These are phyloP conservation scores for Passer domesticus DNA, from an alignment of 2,113 vertebrate species.

Conservation along the genomic window DNA sequence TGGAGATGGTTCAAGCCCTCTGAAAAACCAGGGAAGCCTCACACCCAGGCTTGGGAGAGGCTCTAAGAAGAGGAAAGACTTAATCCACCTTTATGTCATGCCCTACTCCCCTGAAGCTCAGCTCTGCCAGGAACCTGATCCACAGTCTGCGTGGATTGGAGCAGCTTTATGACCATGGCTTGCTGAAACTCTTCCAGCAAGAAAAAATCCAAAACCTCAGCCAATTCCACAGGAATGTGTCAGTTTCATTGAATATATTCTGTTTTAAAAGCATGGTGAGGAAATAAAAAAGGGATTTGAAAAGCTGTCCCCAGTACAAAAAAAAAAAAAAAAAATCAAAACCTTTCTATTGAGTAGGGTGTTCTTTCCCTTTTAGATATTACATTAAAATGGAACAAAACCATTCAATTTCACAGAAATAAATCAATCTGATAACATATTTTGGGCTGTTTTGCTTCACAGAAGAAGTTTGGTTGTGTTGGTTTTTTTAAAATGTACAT, in stretches of 20 bases:
- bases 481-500: background rate
- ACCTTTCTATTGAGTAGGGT: background rate
- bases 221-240: background rate
- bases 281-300: background rate
- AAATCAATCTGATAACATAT: background rate
- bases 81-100: background rate
- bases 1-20: background rate
- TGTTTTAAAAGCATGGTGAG: background rate
- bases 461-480: background rate
- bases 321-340: background rate
- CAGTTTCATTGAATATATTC: background rate
- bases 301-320: background rate
- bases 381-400: background rate
- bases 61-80: background rate
- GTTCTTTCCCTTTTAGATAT: background rate
- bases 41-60: accelerated
- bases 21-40: background rate
- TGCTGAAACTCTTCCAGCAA: background rate
- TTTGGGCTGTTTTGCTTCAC: background rate
- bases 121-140: background rate
- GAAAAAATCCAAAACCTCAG: background rate
- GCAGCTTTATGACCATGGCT: background rate
- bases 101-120: background rate
- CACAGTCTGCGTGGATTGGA: background rate
- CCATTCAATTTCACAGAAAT: background rate